Percentiles rank a stretch among this genome's conserved stretches.
These are phyloP conservation scores for Nomia melanderi DNA, from an alignment of 1,140 invertebrate species.

Conservation along the genomic window DNA sequence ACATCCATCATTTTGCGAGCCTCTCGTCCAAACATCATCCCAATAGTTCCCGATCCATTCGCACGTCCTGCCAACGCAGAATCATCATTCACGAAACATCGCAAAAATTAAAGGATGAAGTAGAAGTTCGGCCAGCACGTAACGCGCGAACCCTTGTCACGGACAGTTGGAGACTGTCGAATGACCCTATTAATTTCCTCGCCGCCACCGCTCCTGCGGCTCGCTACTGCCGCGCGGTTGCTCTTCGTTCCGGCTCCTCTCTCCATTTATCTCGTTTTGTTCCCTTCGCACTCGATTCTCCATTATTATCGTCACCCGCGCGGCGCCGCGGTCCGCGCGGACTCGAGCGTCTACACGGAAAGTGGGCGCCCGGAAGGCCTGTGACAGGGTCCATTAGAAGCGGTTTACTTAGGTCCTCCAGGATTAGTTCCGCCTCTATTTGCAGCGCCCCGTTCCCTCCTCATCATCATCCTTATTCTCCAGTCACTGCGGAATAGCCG, in stretches of 20 bases:
- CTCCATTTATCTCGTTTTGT: conserved; percentile 52
- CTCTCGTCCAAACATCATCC: too few species aligned
- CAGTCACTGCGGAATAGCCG: not conserved
- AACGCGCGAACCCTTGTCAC: conserved; percentile 29
- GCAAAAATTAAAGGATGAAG: too few species aligned
- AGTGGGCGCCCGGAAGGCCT: conserved; percentile 51
- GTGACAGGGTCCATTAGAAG: conserved; percentile 70
- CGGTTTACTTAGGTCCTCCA: conserved; percentile 69
- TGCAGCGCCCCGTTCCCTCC: conserved; percentile 9
- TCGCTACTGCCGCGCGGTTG: not conserved
- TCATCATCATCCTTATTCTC: conserved; percentile 9
- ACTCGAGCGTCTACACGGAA: conserved; percentile 61
- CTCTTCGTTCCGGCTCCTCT: not conserved
- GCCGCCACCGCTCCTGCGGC: not conserved
- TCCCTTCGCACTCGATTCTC: conserved; percentile 62
- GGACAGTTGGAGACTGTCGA: conserved; percentile 32
- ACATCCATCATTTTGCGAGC: too few species aligned
- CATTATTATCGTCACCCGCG: conserved; percentile 64
- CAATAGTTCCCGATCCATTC: too few species aligned
- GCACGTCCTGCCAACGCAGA: too few species aligned
- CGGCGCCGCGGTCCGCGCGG: conserved; percentile 18
- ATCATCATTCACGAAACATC: too few species aligned
- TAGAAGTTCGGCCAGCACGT: too few species aligned
- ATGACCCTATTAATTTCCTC: conserved; percentile 51
- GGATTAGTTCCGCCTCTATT: conserved; percentile 57